Evolutionary conservation across 2,797 vertebrate genomes (phyloP).

Genomic region (Erpetoichthys calabaricus): DNA sequence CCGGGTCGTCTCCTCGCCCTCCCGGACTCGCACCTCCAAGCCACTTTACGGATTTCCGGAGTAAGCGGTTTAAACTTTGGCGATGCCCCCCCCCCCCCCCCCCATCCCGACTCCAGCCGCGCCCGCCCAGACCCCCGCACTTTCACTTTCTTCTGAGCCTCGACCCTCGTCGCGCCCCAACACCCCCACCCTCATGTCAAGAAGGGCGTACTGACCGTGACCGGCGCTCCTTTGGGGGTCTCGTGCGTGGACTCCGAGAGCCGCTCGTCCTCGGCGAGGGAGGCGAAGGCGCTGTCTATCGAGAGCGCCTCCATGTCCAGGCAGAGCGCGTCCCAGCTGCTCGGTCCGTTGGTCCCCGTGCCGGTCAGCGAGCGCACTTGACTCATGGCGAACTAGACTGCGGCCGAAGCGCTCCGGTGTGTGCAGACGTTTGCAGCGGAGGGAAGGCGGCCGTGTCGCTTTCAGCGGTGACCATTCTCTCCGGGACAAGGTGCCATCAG

Average conservation of each 20-base stretch:
- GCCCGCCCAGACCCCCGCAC: too few relatives aligned
- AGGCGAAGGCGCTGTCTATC: neutral
- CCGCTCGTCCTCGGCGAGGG: slow-evolving; percentile 5
- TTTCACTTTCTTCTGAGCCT: too few relatives aligned
- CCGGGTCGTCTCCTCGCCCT: too few relatives aligned
- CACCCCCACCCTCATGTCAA: too few relatives aligned
- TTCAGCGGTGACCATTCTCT: slow-evolving; percentile 16
- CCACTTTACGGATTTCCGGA: too few relatives aligned
- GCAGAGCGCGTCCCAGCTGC: neutral
- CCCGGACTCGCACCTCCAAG: too few relatives aligned
- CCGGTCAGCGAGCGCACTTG: accelerated
- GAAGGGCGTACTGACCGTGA: neutral
- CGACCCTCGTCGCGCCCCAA: too few relatives aligned
- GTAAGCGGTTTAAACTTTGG: too few relatives aligned
- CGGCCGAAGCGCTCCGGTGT: neutral
- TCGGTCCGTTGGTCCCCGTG: neutral
- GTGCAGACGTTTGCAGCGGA: neutral
- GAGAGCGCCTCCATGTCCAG: accelerated
- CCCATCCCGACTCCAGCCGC: too few relatives aligned
- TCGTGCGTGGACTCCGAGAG: neutral
- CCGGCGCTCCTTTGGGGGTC: accelerated
- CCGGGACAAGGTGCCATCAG: slow-evolving; percentile 8
- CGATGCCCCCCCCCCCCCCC: too few relatives aligned
- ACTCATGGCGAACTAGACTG: slow-evolving; percentile 8
- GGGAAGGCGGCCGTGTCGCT: slow-evolving; percentile 9